A percentile compares a stretch with the other conserved stretches of the same genome.
Evolutionary conservation across 2,797 vertebrate genomes (phyloP).

Genomic region (Acomys russatus): DNA sequence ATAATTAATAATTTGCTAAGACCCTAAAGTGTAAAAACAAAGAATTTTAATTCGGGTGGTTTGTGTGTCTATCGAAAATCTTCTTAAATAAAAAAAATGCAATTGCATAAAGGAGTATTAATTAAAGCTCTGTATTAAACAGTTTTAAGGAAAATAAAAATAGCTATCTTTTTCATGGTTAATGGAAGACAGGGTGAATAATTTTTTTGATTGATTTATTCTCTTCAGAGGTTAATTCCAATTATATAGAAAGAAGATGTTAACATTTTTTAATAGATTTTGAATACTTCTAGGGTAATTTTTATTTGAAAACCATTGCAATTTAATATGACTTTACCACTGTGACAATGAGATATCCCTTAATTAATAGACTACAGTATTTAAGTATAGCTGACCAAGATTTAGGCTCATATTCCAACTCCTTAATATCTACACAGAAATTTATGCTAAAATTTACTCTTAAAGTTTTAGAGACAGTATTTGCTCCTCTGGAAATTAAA

Average conservation of each 20-base stretch:
- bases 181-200: constrained; percentile 80
- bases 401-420: neutral
- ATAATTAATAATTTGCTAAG: constrained; percentile 39
- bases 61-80: constrained; percentile 68
- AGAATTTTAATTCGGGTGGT: constrained; percentile 61
- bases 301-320: constrained; percentile 61
- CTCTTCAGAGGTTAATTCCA: constrained; percentile 81
- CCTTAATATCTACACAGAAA: neutral
- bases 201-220: constrained; percentile 78
- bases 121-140: constrained; percentile 71
- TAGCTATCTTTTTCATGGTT: constrained; percentile 77
- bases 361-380: neutral
- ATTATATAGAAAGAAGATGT: constrained; percentile 77
- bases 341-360: neutral
- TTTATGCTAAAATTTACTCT: constrained; percentile 28
- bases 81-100: constrained; percentile 82
- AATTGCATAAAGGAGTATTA: constrained; percentile 76
- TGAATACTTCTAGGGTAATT: constrained; percentile 63
- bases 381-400: constrained; percentile 2
- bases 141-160: constrained; percentile 58
- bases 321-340: constrained; percentile 50
- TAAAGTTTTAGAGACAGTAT: constrained; percentile 19
- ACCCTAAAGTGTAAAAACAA: constrained; percentile 27
- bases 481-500: neutral
- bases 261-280: constrained; percentile 85